Percentiles rank a stretch among this genome's conserved stretches.
phyloP scores from a whole-genome alignment of 2,888 invertebrate genomes.

The Drosophila diplacantha region DNA sequence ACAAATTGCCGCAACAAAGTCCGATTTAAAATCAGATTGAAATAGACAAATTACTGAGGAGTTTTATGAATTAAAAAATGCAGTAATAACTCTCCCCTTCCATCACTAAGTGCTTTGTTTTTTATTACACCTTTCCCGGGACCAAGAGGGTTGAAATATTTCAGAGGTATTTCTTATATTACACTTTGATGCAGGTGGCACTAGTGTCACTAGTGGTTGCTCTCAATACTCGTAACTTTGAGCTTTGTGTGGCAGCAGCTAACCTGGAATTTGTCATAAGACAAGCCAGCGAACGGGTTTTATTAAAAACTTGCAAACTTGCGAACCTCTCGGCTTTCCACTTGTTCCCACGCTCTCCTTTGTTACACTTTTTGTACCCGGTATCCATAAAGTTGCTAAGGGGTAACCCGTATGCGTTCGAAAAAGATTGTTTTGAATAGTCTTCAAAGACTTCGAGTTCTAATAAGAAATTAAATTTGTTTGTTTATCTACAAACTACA shows the following conservation, averaged over 20 bases:
- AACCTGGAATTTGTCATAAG: constrained; percentile 60
- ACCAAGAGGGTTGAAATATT: constrained; percentile 16
- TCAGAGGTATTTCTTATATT: constrained; percentile 16
- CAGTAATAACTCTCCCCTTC: neutral
- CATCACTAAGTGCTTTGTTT: constrained; percentile 3
- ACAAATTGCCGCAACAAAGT: constrained; percentile 30
- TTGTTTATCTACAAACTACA: no score
- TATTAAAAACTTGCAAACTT: constrained; percentile 57
- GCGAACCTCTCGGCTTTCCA: constrained; percentile 25
- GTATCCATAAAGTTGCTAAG: neutral
- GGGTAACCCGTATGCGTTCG: neutral
- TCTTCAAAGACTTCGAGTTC: neutral
- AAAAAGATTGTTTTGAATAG: neutral
- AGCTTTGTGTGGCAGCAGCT: constrained; percentile 36
- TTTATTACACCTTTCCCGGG: neutral
- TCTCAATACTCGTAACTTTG: constrained; percentile 13
- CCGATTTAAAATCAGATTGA: constrained; percentile 12
- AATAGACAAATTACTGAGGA: constrained; percentile 17
- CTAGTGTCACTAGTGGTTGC: constrained; percentile 14
- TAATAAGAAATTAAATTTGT: no score
- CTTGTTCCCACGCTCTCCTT: neutral
- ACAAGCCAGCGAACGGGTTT: constrained; percentile 42
- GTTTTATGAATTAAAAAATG: constrained; percentile 5
- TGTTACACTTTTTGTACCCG: constrained; percentile 1
- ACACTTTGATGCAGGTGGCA: constrained; percentile 7